Base-by-base conservation (phyloP, 2,888 invertebrate genomes). In the Kuschelorhynchus macadamiae region DNA sequence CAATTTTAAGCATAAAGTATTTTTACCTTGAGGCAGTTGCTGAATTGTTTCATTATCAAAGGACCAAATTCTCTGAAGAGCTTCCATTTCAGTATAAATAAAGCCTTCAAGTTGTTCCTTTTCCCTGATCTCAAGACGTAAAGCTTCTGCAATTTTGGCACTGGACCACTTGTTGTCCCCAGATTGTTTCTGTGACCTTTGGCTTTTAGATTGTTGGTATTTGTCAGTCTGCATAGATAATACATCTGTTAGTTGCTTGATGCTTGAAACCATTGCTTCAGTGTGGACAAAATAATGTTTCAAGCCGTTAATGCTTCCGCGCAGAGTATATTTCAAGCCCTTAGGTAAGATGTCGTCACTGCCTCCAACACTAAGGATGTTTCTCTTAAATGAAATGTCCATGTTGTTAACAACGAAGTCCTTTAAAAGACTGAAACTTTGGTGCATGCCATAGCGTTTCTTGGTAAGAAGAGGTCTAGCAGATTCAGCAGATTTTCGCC, bases 91-190 rank as follows among this genome's bases (percentile, higher is more conserved):
- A 1, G 85, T 66, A 65, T 83, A 82, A 39, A 89, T 50, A 21
- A 86, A 83, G 20, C 87, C 89, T 85, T 91, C 90, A 0, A 91
- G 77, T 71, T 88, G 86, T 70, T 87, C 85, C 17, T 84, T 78
- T 47, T 85, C 79, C 0, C 87, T 81, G 7, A 81, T 81, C 75
- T 88, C 80, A 70, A 91, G 86, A 64, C 88, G 87, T 42, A 92
- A 81, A 73, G 87, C 80, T 55, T 87, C 81, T 5, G 87, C 85
- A 62, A 91, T 85, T 67, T 86, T 86, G 56, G 88, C 85, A 33
- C 88, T 86, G 0, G 86, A 84, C 79, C 83, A 89, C 72, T 77
- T 41, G 25, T 49, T 53, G 30, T 64, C 63, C 14, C 59, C 42
- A 36, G 41, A 30, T 49, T 56, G 46, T 49, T 60, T 20, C 30